These are phyloP conservation scores for Danio jaintianensis DNA, from an alignment of 2,797 vertebrate genomes.

Conservation along the genomic window DNA sequence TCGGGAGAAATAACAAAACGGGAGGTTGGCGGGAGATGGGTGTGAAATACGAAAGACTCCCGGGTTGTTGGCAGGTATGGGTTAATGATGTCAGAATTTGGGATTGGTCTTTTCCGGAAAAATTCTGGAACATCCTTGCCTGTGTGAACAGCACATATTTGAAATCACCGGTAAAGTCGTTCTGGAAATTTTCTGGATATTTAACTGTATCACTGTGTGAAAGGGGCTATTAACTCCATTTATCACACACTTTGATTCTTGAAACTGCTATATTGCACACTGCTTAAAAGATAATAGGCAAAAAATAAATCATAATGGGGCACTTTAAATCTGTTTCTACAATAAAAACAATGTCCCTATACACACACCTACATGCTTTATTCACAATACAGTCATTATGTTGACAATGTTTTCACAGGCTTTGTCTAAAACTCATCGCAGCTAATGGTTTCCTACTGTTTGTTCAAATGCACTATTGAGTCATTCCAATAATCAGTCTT, in stretches of 20 bases:
- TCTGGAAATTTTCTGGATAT: too few relatives aligned
- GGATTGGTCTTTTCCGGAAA: too few relatives aligned
- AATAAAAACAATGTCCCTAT: background rate
- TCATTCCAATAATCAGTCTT: background rate
- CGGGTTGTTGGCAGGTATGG: too few relatives aligned
- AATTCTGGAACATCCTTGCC: too few relatives aligned
- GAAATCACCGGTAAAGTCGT: too few relatives aligned
- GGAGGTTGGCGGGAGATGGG: too few relatives aligned
- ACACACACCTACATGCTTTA: conserved; percentile 1
- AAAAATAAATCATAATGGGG: background rate
- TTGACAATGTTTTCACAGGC: background rate
- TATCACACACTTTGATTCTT: background rate
- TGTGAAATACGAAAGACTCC: too few relatives aligned
- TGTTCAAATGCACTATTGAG: background rate
- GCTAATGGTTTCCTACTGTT: conserved; percentile 5
- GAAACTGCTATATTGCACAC: background rate
- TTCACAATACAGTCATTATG: conserved; percentile 30
- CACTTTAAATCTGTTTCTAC: background rate
- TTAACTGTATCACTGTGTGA: too few relatives aligned
- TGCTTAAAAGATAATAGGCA: background rate
- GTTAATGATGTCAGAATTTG: too few relatives aligned
- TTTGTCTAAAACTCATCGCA: background rate
- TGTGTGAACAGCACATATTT: too few relatives aligned
- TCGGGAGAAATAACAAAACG: too few relatives aligned
- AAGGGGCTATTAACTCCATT: too few relatives aligned